Evolutionary conservation across 2,797 vertebrate genomes (phyloP), one percentile per base, ranked within the genome.

Genomic region (Masticophis lateralis): DNA sequence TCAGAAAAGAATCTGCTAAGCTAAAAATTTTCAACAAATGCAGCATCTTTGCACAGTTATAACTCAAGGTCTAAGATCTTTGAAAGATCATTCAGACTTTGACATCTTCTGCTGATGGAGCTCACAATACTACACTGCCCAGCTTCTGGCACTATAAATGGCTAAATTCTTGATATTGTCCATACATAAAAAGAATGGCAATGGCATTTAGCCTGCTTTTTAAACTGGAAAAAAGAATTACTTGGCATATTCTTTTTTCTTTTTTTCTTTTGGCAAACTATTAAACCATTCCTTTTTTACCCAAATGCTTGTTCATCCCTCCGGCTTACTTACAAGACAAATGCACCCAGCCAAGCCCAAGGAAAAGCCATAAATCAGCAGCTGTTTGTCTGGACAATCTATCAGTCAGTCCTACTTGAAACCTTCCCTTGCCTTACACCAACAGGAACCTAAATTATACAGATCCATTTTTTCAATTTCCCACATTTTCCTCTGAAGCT

Each of bases 301-400:
- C 20, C 74, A 32, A 57, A 66, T 28, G 25, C 53, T 88, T 94
- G 83, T 66, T 79, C 91, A 90, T 87, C 83, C 88, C 88, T 92
- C 89, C 37, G n/a, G 88, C 43, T 90, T 66, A 59, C 13, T 87
- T 90, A 32, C n/a, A 88, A 63, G 91, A 87, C 53, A 87, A 90
- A 74, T 51, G 79, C 61, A 74, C 43, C 91, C 79, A 69, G 59
- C 61, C 66, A 94, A 94, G 91, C 90, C 18, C 22, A 92, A 88
- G 61, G 37, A 61, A 83, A 88, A 86, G 63, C 32, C 79, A 90
- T 55, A 60, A 57, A 61, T 63, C 86, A 88, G 56, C 61, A 61
- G 66, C 47, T 83, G n/a, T 63, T 92, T 91, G 66, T 56, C 86
- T 32, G 90, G 89, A 69, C 88, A 88, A 90, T 92, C 57, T 90